Evolutionary conservation across 2,797 vertebrate genomes (phyloP), one percentile per base, ranked within the genome.

Genomic region (Phrynocephalus guinanensis): DNA sequence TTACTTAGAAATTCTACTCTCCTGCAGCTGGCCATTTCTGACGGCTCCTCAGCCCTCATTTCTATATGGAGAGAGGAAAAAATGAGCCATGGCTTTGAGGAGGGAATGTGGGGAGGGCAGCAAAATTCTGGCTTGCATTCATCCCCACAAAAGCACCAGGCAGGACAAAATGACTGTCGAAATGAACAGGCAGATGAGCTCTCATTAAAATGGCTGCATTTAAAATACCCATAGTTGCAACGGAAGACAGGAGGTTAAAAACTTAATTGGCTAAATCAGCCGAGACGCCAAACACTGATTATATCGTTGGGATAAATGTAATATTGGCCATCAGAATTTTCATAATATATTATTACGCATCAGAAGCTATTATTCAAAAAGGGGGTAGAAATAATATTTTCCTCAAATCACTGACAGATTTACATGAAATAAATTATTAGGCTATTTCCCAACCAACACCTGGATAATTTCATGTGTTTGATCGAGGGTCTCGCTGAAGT

Each of bases 251-350:
- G 87, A 95, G 94, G 94, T 93, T 95, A 96, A 95, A 95, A 95
- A 93, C 92, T 95, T 96, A 96, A 97, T 96, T 95, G 94, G 91
- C 92, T 93, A 95, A 95, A 94, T 93, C 93, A 92, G 89, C 83
- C 78, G 86, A 94, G 93, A 92, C 1, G 1, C 90, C 4, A 0
- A 93, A 87, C 88, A 93, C 93, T 95, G 93, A 93, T 95, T 95
- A 94, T 94, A 94, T 93, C 38, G 92, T 95, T 95, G 95, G 86
- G 94, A 92, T 92, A 95, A 94, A 95, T 88, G 92, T 76, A 91
- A 93, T 93, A 93, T 93, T 91, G 91, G 90, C 91, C 91, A 94
- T 88, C 93, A 91, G 93, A 84, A 91, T 66, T 66, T 79, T 79
- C 91, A 90, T 82, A 87, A 93, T 93, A 78, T 90, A 91, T 94